These are phyloP conservation scores for Zaprionus davidi DNA, from an alignment of 1,140 invertebrate genomes.

Conservation along the genomic window DNA sequence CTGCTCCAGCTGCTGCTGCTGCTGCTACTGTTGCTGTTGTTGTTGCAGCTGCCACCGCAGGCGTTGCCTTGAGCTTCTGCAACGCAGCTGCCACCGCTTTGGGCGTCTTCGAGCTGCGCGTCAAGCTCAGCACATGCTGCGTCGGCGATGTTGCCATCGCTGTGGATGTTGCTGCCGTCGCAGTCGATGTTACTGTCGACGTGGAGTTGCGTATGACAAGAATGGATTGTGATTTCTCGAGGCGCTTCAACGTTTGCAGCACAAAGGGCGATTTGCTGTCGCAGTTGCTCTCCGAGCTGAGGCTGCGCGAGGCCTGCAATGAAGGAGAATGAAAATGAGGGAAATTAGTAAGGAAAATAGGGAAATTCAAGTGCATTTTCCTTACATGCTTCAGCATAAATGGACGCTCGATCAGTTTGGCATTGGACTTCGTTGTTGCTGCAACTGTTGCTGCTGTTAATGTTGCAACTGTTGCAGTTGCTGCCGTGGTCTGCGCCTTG, in stretches of 20 bases:
- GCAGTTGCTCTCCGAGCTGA: conserved; percentile 68
- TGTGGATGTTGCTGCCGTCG: conserved; percentile 30
- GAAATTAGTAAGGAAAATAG: neutral
- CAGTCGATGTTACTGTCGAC: conserved; percentile 32
- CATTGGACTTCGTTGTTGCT: conserved; percentile 31
- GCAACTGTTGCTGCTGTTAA: conserved; percentile 41
- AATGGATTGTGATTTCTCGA: conserved; percentile 83
- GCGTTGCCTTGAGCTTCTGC: conserved; percentile 65
- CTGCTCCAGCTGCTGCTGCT: conserved; percentile 11
- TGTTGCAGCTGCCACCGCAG: conserved; percentile 10
- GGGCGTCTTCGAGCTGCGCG: conserved; percentile 61
- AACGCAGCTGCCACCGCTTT: conserved; percentile 62
- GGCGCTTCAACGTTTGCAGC: conserved; percentile 80
- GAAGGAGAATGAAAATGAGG: neutral
- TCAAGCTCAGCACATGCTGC: conserved; percentile 63
- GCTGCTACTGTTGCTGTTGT: conserved; percentile 25
- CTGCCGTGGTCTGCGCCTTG: conserved; percentile 58
- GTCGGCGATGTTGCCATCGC: neutral
- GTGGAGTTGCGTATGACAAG: conserved; percentile 80
- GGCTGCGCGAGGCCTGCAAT: conserved; percentile 67
- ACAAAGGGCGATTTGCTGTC: conserved; percentile 81
- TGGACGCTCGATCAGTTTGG: conserved; percentile 68
- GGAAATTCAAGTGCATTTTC: neutral
- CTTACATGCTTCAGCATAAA: conserved; percentile 82
- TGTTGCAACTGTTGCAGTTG: conserved; percentile 42